A percentile compares a stretch with the other conserved stretches of the same genome.
These are phyloP conservation scores for Siniperca undulata DNA, from an alignment of 2,797 vertebrate genomes.

Conservation along the genomic window DNA sequence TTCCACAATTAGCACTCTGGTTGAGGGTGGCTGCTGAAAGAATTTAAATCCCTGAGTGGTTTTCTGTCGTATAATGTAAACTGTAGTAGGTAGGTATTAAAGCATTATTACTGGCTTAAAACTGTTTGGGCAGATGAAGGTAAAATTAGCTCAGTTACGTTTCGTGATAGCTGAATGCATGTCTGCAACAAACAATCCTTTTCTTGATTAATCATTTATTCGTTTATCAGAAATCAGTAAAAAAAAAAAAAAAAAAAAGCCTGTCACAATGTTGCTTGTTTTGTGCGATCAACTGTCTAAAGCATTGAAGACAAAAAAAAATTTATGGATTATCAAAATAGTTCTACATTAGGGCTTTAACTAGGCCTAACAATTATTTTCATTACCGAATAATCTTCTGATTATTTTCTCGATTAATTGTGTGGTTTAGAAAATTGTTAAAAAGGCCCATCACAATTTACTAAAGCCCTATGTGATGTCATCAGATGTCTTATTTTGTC, in stretches of 20 bases:
- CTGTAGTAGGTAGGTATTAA: constrained; percentile 8
- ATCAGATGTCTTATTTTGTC: not conserved
- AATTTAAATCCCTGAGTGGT: not conserved
- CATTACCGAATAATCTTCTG: not conserved
- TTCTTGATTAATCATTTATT: not conserved
- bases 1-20: not conserved
- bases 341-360: not conserved
- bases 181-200: not conserved
- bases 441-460: not conserved
- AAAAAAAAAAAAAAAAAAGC: not conserved
- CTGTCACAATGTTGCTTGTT: not conserved
- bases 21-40: not conserved
- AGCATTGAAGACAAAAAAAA: not conserved
- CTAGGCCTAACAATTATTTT: not conserved
- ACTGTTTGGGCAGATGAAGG: not conserved
- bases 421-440: not conserved
- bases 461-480: not conserved
- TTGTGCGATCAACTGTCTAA: not conserved
- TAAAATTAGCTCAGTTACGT: not conserved
- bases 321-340: not conserved
- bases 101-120: not conserved
- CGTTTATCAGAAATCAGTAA: not conserved
- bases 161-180: not conserved
- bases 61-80: constrained; percentile 25
- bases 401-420: not conserved